Percentiles rank a stretch among this genome's conserved stretches.
Evolutionary conservation across 2,797 vertebrate species (phyloP).

Genomic region (Limnodromus scolopaceus): DNA sequence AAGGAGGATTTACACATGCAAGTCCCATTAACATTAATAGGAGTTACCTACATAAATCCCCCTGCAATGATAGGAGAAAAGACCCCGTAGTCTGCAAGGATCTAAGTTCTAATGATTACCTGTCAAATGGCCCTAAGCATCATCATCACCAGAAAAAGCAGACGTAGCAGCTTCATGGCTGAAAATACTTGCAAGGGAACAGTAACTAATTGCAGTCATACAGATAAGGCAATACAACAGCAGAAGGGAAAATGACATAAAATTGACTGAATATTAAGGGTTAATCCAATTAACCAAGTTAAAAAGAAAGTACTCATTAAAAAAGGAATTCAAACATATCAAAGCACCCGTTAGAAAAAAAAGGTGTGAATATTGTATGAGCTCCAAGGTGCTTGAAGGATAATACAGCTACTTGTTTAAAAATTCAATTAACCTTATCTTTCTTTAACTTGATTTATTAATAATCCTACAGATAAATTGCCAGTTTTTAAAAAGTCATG

Average conservation of each 20-base stretch:
- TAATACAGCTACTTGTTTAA: constrained; percentile 77
- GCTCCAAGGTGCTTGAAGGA: constrained; percentile 76
- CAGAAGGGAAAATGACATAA: constrained; percentile 18
- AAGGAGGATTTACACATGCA: constrained; percentile 74
- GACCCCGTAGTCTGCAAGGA: constrained; percentile 52
- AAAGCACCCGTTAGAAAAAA: constrained; percentile 57
- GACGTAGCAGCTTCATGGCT: constrained; percentile 55
- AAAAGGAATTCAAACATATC: constrained; percentile 72
- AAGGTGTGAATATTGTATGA: constrained; percentile 73
- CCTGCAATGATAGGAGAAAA: constrained; percentile 47
- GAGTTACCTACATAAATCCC: constrained; percentile 68
- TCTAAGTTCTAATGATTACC: constrained; percentile 72
- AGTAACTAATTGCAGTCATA: constrained; percentile 30
- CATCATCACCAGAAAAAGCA: constrained; percentile 68
- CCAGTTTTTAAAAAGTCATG: constrained; percentile 69
- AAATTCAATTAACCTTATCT: constrained; percentile 81
- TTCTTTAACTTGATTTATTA: constrained; percentile 80
- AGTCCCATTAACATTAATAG: constrained; percentile 72
- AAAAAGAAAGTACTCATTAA: constrained; percentile 60
- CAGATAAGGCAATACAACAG: not conserved
- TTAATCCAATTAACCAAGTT: constrained; percentile 66
- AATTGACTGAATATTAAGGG: constrained; percentile 28
- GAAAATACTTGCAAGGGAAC: constrained; percentile 26
- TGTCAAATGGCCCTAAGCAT: constrained; percentile 73
- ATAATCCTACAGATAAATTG: constrained; percentile 75